Evolutionary conservation across 1,140 invertebrate genomes (phyloP).

Genomic region (Ephestia elutella): DNA sequence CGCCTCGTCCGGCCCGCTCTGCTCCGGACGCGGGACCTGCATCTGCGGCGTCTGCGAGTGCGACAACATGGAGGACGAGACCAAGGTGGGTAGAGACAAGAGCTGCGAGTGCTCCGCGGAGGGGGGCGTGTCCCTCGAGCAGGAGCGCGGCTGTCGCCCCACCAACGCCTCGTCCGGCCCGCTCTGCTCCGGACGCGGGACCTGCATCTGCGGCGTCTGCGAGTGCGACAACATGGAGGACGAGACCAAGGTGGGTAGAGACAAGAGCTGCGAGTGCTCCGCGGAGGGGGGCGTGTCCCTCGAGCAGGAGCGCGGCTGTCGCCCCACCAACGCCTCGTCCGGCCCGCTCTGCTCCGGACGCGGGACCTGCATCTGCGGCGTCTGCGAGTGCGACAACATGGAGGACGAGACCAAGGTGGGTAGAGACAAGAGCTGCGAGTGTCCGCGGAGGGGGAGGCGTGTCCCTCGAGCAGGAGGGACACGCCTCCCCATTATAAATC

Average conservation of each 20-base stretch:
- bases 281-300: slow-evolving; percentile 67
- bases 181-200: slow-evolving; percentile 85
- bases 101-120: slow-evolving; percentile 88
- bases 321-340: slow-evolving; percentile 81
- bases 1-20: slow-evolving; percentile 79
- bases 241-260: slow-evolving; percentile 67
- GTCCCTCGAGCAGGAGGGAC: slow-evolving; percentile 70
- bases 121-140: slow-evolving; percentile 65
- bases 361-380: slow-evolving; percentile 87
- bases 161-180: slow-evolving; percentile 81
- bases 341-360: slow-evolving; percentile 83
- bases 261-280: slow-evolving; percentile 91
- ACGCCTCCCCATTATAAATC: too few relatives aligned
- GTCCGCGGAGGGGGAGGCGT: slow-evolving; percentile 77
- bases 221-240: slow-evolving; percentile 78
- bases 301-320: slow-evolving; percentile 78
- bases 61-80: slow-evolving; percentile 63
- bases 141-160: slow-evolving; percentile 80
- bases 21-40: slow-evolving; percentile 85
- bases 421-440: slow-evolving; percentile 93
- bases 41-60: slow-evolving; percentile 89
- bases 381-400: slow-evolving; percentile 82
- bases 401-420: slow-evolving; percentile 51
- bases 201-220: slow-evolving; percentile 88
- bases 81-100: slow-evolving; percentile 77